Evolutionary conservation across 2,888 invertebrate species (phyloP).

Genomic region (Polydrusus tereticollis): DNA sequence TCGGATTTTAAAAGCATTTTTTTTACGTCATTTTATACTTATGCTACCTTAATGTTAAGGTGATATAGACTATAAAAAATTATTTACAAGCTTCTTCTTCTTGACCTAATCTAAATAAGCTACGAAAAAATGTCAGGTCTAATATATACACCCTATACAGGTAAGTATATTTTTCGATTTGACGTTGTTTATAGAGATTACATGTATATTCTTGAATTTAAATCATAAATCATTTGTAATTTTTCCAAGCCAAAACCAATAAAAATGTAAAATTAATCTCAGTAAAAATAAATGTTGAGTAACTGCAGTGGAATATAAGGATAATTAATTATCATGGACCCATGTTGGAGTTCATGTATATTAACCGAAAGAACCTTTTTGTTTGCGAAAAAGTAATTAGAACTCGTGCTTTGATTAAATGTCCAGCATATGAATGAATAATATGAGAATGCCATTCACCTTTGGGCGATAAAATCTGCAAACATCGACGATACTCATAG

Average conservation of each 20-base stretch:
- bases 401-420: slow-evolving; percentile 46
- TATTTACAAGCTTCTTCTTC: too few relatives aligned
- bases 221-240: slow-evolving; percentile 34
- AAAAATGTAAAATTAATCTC: slow-evolving; percentile 44
- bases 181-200: not conserved
- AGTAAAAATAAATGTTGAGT: slow-evolving; percentile 34
- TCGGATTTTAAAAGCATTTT: too few relatives aligned
- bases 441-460: slow-evolving; percentile 55
- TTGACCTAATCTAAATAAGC: too few relatives aligned
- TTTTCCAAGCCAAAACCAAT: slow-evolving; percentile 35
- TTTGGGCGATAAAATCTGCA: slow-evolving; percentile 55
- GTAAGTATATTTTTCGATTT: not conserved
- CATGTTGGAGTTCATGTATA: slow-evolving; percentile 45
- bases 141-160: too few relatives aligned
- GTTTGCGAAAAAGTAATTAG: slow-evolving; percentile 49
- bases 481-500: slow-evolving; percentile 48
- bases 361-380: slow-evolving; percentile 45
- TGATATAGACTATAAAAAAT: too few relatives aligned
- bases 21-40: too few relatives aligned
- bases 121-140: too few relatives aligned
- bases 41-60: too few relatives aligned
- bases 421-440: slow-evolving; percentile 53
- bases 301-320: slow-evolving; percentile 26
- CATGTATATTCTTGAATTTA: not conserved
- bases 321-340: slow-evolving; percentile 41